These are phyloP conservation scores for Mythimna pallens DNA, from an alignment of 2,888 invertebrate genomes.

Conservation along the genomic window DNA sequence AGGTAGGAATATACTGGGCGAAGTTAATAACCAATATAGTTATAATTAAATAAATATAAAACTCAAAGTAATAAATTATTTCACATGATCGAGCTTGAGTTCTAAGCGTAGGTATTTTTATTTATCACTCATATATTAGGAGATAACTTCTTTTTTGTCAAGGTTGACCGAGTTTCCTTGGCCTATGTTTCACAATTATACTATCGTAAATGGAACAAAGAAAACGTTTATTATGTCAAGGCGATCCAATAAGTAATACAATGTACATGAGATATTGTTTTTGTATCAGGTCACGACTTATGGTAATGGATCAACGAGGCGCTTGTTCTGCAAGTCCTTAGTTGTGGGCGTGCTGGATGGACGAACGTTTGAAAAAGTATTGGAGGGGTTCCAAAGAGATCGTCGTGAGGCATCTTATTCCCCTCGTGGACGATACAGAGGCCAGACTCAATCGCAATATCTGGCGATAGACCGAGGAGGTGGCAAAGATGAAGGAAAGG, in stretches of 20 bases:
- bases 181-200: constrained; percentile 81
- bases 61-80: neutral
- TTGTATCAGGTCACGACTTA: constrained; percentile 74
- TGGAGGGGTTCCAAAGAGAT: constrained; percentile 61
- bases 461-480: constrained; percentile 89
- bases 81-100: constrained; percentile 20
- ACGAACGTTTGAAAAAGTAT: constrained; percentile 23
- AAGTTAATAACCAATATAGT: too few relatives aligned
- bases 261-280: constrained; percentile 30
- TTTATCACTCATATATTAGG: constrained; percentile 65
- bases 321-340: constrained; percentile 70
- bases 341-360: constrained; percentile 43
- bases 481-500: constrained; percentile 93
- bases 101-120: constrained; percentile 53
- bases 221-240: constrained; percentile 72
- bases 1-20: too few relatives aligned
- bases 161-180: constrained; percentile 80
- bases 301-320: constrained; percentile 50
- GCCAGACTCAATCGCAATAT: constrained; percentile 96
- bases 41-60: constrained; percentile 8
- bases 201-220: constrained; percentile 75
- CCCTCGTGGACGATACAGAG: constrained; percentile 90
- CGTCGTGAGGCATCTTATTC: constrained; percentile 74
- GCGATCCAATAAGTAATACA: constrained; percentile 43
- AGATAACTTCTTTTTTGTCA: constrained; percentile 80